Percentiles rank a stretch among this genome's conserved stretches.
Conservation (phyloP, 2,888 invertebrate species). For the Microplitis manilae region DNA sequence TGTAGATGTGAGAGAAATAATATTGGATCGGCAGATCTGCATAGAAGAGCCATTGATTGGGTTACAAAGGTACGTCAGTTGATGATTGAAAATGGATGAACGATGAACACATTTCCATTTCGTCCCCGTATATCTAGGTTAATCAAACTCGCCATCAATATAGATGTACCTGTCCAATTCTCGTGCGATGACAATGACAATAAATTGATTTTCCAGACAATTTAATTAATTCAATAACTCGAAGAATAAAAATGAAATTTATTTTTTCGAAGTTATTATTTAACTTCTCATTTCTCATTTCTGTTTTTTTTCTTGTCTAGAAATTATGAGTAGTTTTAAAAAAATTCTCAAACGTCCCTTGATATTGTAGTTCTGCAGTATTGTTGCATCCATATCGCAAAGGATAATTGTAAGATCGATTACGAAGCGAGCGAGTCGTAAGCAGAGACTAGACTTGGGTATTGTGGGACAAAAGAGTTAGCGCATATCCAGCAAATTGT, state of each 20-base stretch:
- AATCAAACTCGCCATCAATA: neutral
- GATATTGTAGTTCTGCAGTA: neutral
- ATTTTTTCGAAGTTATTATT: neutral
- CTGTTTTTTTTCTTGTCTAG: too few species aligned
- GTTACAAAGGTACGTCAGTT: neutral
- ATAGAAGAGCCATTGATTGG: neutral
- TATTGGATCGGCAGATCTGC: neutral
- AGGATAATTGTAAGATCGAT: neutral
- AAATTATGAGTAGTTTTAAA: too few species aligned
- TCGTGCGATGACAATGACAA: neutral
- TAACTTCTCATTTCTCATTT: neutral
- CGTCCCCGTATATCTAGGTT: neutral
- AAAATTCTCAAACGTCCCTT: too few species aligned
- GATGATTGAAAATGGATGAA: neutral
- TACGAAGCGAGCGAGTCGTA: neutral
- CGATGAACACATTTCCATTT: neutral
- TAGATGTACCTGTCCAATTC: neutral
- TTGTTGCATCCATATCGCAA: neutral
- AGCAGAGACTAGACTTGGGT: neutral
- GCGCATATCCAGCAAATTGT: neutral
- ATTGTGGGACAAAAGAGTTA: neutral
- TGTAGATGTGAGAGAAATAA: neutral
- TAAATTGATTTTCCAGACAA: neutral
- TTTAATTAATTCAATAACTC: neutral
- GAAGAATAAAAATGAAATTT: neutral